Evolutionary conservation across 2,113 vertebrate genomes (phyloP), one percentile per base, ranked within the genome.

Genomic region (Seriola aureovittata): DNA sequence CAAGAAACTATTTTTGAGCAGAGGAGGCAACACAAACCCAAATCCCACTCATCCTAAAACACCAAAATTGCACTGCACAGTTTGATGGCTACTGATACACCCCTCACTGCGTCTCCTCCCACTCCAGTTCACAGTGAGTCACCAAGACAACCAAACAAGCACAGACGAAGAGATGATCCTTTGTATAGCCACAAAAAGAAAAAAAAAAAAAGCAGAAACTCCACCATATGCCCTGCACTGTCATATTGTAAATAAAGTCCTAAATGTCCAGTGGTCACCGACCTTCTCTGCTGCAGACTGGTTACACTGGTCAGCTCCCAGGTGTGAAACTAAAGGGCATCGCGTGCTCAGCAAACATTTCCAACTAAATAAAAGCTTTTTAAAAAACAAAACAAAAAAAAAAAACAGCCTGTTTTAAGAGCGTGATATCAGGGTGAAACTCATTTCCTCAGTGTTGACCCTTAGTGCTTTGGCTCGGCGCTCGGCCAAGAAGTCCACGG

Each of bases 371-470:
- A 67, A 78, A 82, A 73, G 38, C 36, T 50, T 67, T 36, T 52
- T 5, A 16, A 46, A 48, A 46, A 67, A 81, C 48, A 59, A n/a
- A 42, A 38, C 3, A 42, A 42, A 42, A 46, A 57, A 57, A 57
- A 67, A 81, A 48, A 54, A n/a, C n/a, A 64, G 55, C 67, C 40
- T 66, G 52, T 75, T 72, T 81, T 59, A 38, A 65, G 34, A 70
- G 40, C 38, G 70, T 72, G 64, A 38, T 73, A 71, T 73, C 42
- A 59, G 78, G 82, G 83, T 86, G 64, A 90, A 92, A 88, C 82
- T 81, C 52, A 88, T 92, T 91, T 89, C 80, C 66, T 82, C 80
- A 10, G 38, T 63, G 71, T 64, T 82, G 66, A 54, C 63, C 80
- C 55, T 58, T 11, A 10, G 40, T 80, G 75, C 79, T 89, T 77